These are phyloP conservation scores for Rosalia funebris DNA, from an alignment of 2,888 invertebrate species.

Conservation along the genomic window DNA sequence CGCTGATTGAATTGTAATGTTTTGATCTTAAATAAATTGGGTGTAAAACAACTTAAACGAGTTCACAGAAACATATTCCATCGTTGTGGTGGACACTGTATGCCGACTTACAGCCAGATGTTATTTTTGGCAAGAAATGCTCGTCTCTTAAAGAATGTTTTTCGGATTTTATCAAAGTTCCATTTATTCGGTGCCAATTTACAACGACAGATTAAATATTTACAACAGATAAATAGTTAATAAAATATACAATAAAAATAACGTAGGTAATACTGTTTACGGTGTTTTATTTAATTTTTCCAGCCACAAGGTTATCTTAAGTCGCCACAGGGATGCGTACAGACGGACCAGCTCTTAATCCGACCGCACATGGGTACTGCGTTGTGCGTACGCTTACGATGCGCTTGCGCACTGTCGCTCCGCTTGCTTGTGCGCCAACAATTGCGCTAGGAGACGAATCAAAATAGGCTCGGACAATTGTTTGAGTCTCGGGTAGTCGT, in stretches of 20 bases:
- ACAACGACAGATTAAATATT: constrained; percentile 36
- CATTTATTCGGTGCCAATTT: constrained; percentile 34
- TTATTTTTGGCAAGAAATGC: neutral
- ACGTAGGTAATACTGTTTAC: constrained; percentile 21
- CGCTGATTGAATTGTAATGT: too few species aligned
- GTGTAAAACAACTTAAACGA: too few species aligned
- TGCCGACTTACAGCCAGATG: too few species aligned
- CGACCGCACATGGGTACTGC: neutral
- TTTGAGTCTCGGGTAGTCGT: constrained; percentile 11
- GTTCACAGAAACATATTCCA: too few species aligned
- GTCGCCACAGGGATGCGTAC: neutral
- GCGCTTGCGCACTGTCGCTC: constrained; percentile 4
- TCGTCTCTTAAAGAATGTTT: constrained; percentile 3
- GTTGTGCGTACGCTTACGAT: neutral
- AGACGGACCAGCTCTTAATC: neutral
- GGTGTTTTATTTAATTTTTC: constrained; percentile 31
- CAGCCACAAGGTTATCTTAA: constrained; percentile 35
- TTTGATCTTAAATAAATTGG: too few species aligned
- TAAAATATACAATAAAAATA: constrained; percentile 32
- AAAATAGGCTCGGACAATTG: constrained; percentile 28
- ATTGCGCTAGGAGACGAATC: constrained; percentile 31
- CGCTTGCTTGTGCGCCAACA: constrained; percentile 22
- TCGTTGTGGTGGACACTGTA: too few species aligned
- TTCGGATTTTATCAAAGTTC: constrained; percentile 30
- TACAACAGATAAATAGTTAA: constrained; percentile 34